These are phyloP conservation scores for Drosophila monieri DNA, from an alignment of 2,888 invertebrate species.

Conservation along the genomic window DNA sequence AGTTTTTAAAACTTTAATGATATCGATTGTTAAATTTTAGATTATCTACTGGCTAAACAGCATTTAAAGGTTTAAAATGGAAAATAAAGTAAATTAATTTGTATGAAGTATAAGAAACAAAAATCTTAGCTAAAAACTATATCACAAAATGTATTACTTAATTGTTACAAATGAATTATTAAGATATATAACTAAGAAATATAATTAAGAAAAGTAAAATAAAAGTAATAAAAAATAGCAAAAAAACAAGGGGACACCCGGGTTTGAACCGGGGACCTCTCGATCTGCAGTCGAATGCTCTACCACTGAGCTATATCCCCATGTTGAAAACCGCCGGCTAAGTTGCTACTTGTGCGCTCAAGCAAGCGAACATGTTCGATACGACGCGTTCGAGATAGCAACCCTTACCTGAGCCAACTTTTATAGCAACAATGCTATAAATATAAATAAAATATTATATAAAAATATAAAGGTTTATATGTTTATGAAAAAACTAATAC, in stretches of 20 bases:
- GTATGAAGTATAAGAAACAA: not conserved
- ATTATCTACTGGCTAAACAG: not conserved
- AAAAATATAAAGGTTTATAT: not conserved
- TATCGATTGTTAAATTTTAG: not conserved
- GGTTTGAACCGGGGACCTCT: conserved; percentile 80
- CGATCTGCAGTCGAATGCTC: conserved; percentile 80
- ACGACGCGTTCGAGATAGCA: not conserved
- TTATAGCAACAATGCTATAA: not conserved
- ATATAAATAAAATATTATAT: conserved; percentile 4
- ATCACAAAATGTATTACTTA: too few relatives aligned
- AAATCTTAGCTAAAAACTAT: not conserved
- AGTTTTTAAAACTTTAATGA: not conserved
- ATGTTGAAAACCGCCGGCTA: conserved; percentile 3
- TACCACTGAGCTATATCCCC: conserved; percentile 80
- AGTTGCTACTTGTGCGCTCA: not conserved
- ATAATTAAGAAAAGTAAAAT: not conserved
- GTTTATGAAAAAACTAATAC: not conserved
- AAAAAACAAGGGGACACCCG: conserved; percentile 73
- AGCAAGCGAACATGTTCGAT: conserved; percentile 11
- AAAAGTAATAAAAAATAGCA: not conserved
- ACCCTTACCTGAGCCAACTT: conserved; percentile 13
- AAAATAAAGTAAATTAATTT: not conserved
- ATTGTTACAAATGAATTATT: too few relatives aligned
- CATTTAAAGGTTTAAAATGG: not conserved
- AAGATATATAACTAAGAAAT: not conserved